Evolutionary conservation across 2,888 invertebrate species (phyloP).

Genomic region (Dolichopus griseipennis): DNA sequence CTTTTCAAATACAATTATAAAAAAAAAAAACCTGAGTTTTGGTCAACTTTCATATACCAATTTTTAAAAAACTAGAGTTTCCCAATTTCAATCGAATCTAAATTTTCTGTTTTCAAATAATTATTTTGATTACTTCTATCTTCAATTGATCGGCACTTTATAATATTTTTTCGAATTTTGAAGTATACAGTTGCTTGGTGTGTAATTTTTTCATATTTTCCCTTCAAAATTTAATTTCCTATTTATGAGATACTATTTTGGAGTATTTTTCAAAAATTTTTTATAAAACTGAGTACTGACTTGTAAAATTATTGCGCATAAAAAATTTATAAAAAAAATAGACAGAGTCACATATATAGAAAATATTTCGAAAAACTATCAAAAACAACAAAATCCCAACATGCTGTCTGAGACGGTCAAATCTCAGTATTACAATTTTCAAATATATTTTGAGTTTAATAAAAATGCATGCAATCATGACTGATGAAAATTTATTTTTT

Average conservation of each 20-base stretch:
- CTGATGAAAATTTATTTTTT: not conserved
- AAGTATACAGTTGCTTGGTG: too few species aligned
- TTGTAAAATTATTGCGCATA: not conserved
- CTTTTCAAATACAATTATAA: too few species aligned
- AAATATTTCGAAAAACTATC: not conserved
- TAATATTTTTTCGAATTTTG: too few species aligned
- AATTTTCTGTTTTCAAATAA: not conserved
- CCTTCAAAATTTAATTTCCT: too few species aligned
- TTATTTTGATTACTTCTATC: not conserved
- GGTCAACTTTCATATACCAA: too few species aligned
- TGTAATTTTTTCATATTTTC: too few species aligned
- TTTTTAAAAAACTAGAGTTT: too few species aligned
- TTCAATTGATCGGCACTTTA: not conserved
- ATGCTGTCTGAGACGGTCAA: not conserved
- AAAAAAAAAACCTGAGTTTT: too few species aligned
- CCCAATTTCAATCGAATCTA: too few species aligned
- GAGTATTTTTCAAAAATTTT: too few species aligned
- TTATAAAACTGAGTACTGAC: not conserved
- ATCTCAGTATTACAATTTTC: not conserved
- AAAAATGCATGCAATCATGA: not conserved
- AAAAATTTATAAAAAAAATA: not conserved
- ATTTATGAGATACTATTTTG: too few species aligned
- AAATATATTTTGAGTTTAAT: not conserved
- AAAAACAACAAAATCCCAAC: not conserved
- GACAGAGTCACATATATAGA: not conserved